A percentile compares a stretch with the other conserved stretches of the same genome.
phyloP scores from a whole-genome alignment of 2,113 vertebrate species.

The Clinocottus analis region DNA sequence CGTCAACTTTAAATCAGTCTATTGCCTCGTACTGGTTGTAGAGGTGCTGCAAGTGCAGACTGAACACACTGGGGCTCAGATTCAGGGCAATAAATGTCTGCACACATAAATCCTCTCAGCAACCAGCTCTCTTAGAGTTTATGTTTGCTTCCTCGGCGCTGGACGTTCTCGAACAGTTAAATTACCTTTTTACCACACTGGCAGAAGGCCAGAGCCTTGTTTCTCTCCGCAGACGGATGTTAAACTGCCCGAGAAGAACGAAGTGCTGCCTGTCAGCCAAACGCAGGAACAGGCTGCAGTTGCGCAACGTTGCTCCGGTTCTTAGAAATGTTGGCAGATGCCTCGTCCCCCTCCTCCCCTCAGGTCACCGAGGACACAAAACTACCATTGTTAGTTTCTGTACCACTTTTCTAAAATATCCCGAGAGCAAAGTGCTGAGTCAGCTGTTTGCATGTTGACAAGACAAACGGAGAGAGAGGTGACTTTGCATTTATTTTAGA shows the following conservation, averaged over 20 bases:
- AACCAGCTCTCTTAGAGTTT: neutral
- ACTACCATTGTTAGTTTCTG: slow-evolving; percentile 39
- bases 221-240: slow-evolving; percentile 16
- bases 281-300: slow-evolving; percentile 17
- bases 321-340: slow-evolving; percentile 36
- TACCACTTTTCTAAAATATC: slow-evolving; percentile 11
- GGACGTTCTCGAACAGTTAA: slow-evolving; percentile 3
- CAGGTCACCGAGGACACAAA: slow-evolving; percentile 55
- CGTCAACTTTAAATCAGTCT: neutral
- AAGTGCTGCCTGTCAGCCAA: slow-evolving; percentile 1
- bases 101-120: neutral
- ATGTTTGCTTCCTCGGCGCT: neutral
- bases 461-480: neutral
- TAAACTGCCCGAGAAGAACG: neutral
- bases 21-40: neutral
- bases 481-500: slow-evolving; percentile 10
- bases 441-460: neutral
- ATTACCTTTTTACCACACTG: neutral
- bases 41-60: neutral
- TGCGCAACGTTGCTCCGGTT: slow-evolving; percentile 30
- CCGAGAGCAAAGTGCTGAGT: neutral
- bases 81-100: neutral
- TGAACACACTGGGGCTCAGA: neutral
- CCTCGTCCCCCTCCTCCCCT: slow-evolving; percentile 5
- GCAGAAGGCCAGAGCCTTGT: neutral